phyloP scores from a whole-genome alignment of 1,140 invertebrate genomes.

The Drosophila sp. region DNA sequence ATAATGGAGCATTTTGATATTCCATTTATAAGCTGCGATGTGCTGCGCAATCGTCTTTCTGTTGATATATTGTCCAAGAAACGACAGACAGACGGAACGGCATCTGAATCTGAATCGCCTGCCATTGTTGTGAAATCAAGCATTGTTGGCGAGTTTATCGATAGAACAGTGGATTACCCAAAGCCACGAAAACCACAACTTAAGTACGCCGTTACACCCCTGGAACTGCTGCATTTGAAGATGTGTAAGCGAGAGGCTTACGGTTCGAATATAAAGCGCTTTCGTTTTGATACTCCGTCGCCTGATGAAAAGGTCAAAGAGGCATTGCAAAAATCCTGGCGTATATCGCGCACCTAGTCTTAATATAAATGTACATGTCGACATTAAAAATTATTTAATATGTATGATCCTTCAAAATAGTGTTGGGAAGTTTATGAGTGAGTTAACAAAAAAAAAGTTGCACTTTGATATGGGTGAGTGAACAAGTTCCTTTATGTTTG shows the following conservation, averaged over 20 bases:
- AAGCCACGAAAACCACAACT: constrained; percentile 36
- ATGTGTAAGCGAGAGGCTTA: constrained; percentile 50
- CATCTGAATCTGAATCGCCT: neutral
- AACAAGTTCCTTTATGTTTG: too few relatives aligned
- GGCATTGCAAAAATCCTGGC: constrained; percentile 61
- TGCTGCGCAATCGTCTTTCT: neutral
- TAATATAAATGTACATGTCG: constrained; percentile 21
- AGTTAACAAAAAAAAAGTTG: too few relatives aligned
- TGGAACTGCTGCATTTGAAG: constrained; percentile 53
- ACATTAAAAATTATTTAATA: constrained; percentile 37
- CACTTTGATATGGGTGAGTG: too few relatives aligned
- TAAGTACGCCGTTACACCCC: constrained; percentile 36
- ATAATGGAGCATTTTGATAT: constrained; percentile 60
- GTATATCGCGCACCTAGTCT: constrained; percentile 54
- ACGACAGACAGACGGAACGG: neutral
- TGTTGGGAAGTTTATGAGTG: too few relatives aligned
- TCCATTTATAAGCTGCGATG: constrained; percentile 74
- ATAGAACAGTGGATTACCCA: constrained; percentile 51
- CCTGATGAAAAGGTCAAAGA: constrained; percentile 74
- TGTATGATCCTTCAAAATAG: too few relatives aligned
- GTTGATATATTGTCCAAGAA: constrained; percentile 8
- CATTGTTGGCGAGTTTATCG: constrained; percentile 49
- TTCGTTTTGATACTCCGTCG: constrained; percentile 72
- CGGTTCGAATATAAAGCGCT: constrained; percentile 61
- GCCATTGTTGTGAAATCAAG: constrained; percentile 27